Base-by-base conservation (phyloP, 53 echinoderm and acorn worm species). In the Crossaster papposus region DNA sequence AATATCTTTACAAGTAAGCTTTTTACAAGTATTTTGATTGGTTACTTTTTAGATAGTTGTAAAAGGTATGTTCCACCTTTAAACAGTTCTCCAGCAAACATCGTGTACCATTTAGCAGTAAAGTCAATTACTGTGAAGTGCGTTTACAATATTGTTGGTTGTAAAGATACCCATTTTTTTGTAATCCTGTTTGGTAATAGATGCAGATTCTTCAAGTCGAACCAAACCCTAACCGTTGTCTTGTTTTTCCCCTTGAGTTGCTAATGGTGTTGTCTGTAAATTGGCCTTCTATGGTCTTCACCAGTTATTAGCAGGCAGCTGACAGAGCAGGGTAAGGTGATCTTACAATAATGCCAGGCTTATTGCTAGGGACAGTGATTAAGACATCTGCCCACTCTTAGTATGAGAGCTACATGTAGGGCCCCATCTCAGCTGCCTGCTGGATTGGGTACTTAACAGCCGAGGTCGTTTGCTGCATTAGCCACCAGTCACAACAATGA, bases 201-300 rank as follows among this genome's bases (percentile, higher is more conserved):
- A 68, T 26, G n/a, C 28, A 23, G n/a, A 28, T 10, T 68, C 28
- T 23, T 62, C 28, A 68, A 68, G 68, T 68, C 24, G 1, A 23
- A 68, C 68, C 17, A 20, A 11, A 11, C 68, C 10, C 5, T 68
- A 68, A 68, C n/a, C 28, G 68, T 20, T 23, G 68, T 74, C 75
- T 74, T 34, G 4, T n/a, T 14, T 74, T 32, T 29, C 28, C 75
- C 75, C 44, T 44, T 44, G 51, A 23, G 10, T 44, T n/a, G 15
- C 53, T 84, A 84, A 84, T 84, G 84, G 84, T 30, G 72, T 72
- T 72, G 72, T 38, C 84, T 51, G 50, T 84, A 72, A n/a, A 84
- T 84, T 72, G 84, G 72, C 71, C 72, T 51, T 44, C 44, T 15
- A 17, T 72, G 23, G 24, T 84, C 31, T 44, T 72, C 84, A 84